These are phyloP conservation scores for Xenops minutus DNA, from an alignment of 2,797 vertebrate species.

Conservation along the genomic window DNA sequence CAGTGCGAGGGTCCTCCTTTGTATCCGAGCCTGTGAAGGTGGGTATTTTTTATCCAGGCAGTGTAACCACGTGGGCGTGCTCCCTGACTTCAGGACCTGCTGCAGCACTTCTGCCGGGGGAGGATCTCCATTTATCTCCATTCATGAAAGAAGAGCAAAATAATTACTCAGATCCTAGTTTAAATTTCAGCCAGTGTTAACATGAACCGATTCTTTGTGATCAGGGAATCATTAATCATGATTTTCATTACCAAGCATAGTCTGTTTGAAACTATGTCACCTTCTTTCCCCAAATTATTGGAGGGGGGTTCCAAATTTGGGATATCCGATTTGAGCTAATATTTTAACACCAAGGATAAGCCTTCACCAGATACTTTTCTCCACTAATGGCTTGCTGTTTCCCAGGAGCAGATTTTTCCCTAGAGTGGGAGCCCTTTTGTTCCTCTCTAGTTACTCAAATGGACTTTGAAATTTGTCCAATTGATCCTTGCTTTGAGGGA, in stretches of 20 bases:
- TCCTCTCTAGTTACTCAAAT: conserved; percentile 3
- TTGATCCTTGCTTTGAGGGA: conserved; percentile 45
- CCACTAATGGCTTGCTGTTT: not conserved
- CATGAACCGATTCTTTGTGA: not conserved
- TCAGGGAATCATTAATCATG: not conserved
- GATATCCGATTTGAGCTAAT: not conserved
- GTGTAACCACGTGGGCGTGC: not conserved
- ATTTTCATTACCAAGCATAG: not conserved
- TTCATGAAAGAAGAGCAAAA: not conserved
- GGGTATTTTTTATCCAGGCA: conserved; percentile 9
- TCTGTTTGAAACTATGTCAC: not conserved
- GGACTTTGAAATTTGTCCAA: conserved; percentile 54
- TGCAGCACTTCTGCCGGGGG: fast-evolving
- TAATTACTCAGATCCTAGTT: not conserved
- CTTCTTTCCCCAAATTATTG: not conserved
- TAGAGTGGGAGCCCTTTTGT: conserved; percentile 25
- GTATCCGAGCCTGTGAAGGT: not conserved
- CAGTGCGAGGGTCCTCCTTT: not conserved
- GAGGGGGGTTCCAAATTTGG: not conserved
- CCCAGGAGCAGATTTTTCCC: conserved; percentile 19
- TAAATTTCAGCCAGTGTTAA: not conserved
- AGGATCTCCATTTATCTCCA: not conserved
- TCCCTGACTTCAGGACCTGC: not conserved
- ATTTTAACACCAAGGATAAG: not conserved
- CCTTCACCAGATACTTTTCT: not conserved